Conservation (phyloP, 2,888 invertebrate genomes). For the Polietes domitor region DNA sequence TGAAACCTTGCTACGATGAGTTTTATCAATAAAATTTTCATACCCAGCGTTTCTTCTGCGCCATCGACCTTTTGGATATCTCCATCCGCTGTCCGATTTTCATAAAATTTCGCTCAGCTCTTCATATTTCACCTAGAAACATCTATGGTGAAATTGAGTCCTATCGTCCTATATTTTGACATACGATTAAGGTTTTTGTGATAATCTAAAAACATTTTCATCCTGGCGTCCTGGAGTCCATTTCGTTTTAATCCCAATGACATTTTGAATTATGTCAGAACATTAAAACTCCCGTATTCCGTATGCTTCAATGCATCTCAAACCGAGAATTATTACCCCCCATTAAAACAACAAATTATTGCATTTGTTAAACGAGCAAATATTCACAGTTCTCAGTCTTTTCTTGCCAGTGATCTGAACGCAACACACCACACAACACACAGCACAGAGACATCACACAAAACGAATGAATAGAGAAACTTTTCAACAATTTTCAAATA, state of each 20-base stretch:
- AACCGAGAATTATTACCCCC: neutral
- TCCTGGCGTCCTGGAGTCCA: neutral
- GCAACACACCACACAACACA: conserved; percentile 3
- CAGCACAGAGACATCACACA: too few species aligned
- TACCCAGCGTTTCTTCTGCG: too few species aligned
- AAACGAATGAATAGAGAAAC: conserved; percentile 36
- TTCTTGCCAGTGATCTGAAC: conserved; percentile 5
- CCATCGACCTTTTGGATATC: too few species aligned
- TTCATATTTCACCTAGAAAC: too few species aligned
- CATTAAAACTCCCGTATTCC: neutral
- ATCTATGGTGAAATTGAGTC: too few species aligned
- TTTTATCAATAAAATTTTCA: too few species aligned
- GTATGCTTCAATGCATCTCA: neutral
- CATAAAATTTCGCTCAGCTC: too few species aligned
- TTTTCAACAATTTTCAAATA: conserved; percentile 57
- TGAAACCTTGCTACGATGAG: too few species aligned
- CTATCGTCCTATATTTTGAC: too few species aligned
- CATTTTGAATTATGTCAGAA: neutral
- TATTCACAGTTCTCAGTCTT: conserved; percentile 6
- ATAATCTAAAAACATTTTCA: too few species aligned
- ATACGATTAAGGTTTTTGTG: too few species aligned
- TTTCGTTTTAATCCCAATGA: neutral
- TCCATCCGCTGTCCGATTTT: too few species aligned
- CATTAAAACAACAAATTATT: conserved; percentile 26
- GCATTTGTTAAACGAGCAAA: neutral